Evolutionary conservation across 2,113 vertebrate species (phyloP).

Genomic region (Leucosticte australis): DNA sequence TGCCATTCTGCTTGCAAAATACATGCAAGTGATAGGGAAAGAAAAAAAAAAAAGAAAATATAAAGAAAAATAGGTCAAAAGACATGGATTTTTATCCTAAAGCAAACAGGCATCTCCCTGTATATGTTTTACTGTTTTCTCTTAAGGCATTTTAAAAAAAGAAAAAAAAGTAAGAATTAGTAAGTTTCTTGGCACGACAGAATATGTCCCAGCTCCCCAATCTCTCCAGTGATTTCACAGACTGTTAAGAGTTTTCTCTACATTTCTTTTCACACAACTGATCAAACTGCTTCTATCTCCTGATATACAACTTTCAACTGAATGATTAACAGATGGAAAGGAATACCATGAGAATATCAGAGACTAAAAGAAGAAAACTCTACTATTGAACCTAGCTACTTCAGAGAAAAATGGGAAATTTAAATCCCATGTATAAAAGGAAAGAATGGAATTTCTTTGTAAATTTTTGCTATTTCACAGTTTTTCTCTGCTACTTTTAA

Average conservation of each 20-base stretch:
- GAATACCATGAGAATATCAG: not conserved
- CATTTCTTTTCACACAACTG: not conserved
- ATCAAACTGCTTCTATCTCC: not conserved
- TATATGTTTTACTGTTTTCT: not conserved
- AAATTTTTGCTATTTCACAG: not conserved
- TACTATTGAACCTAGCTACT: not conserved
- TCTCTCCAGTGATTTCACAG: not conserved
- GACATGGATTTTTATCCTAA: not conserved
- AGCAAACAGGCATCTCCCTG: not conserved
- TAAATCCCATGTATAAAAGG: not conserved
- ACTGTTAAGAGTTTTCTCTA: not conserved
- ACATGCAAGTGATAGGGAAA: not conserved
- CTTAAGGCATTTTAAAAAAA: not conserved
- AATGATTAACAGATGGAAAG: not conserved
- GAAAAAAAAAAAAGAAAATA: not conserved
- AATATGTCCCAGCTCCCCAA: not conserved
- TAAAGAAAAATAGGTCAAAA: not conserved
- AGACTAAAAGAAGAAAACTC: not conserved
- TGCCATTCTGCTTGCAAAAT: slow-evolving; percentile 21
- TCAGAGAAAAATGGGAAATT: not conserved
- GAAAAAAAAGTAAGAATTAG: not conserved
- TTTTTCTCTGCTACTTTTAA: not conserved
- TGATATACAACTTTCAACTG: not conserved
- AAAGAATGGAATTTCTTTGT: not conserved
- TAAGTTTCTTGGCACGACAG: not conserved